Evolutionary conservation across 2,888 invertebrate species (phyloP), one percentile per base, ranked within the genome.

Genomic region (Epinotia bilunana): DNA sequence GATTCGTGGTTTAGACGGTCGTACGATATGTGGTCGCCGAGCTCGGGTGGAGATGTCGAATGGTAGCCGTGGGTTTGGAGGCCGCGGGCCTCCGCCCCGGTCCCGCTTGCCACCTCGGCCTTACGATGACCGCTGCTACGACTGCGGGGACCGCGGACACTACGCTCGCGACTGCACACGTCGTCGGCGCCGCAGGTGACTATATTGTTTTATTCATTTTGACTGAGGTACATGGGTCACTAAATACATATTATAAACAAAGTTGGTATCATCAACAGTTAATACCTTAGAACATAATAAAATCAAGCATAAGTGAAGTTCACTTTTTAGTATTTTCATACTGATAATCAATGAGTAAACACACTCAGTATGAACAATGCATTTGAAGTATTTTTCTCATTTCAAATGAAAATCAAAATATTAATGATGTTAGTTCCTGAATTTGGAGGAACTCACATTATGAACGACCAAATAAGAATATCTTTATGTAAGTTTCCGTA

Each of bases 21-120:
- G 98, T 62, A 97, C 97, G 60, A 96, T 99, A 79, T 98, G 98
- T 91, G 99, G 99, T 0, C 95, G 97, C 58, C 95, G 98, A 64
- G 98, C 98, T 39, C 95, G 99, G 64, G 99, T 99, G 11, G 99
- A 99, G 91, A 95, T 98, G 91, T 98, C 98, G 2, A 98, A 97
- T 85, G 98, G 98, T 23, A 97, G 97, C 87, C 95, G 96, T 64
- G 89, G 93, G 73, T 90, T 89, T 74, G 94, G 93, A 65, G 91
- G 93, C 0, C 94, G 95, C 11, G 95, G 95, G 0, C 95, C 95
- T 0, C 95, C 95, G 1, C 94, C 96, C 72, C 91, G 95, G 61
- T 94, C 94, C 4, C 91, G 95, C 4, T 88, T 95, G 67, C 96
- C 96, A n/a, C 97, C 98, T 23, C 97, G 98, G 84, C 97, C 98